Evolutionary conservation across 37 sponge, comb jelly and placozoan species (phyloP), one percentile per base, ranked within the genome.

Genomic region (Cliona cf. orientalis): DNA sequence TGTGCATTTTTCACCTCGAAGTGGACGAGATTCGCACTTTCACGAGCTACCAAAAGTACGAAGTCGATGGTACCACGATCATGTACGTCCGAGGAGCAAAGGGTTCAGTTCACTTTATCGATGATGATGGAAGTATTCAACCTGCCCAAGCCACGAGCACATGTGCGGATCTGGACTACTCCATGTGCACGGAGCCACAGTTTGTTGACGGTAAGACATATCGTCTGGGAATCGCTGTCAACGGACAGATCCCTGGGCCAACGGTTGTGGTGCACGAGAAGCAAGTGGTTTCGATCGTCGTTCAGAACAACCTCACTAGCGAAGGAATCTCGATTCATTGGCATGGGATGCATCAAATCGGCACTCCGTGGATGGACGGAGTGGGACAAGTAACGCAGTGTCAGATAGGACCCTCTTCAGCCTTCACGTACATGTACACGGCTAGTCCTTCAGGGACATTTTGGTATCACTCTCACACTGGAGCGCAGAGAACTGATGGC

Each of bases 401-500:
- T 69, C 87, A 80, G 12, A 89, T 93, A 29, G 36, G 23, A 12
- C 79, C 94, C 1, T 34, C 14, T 1, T 53, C 64, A 43, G 44
- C 74, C 14, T 94, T 87, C 49, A 81, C 57, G 0, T 94, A 94
- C 69, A 63, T 36, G 17, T 94, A 90, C 72, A 84, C 56, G 43
- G 91, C 91, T 1, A 34, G 19, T 21, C 88, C 82, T 19, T 37
- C 84, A 41, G 95, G 95, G 1, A 84, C 91, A 42, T 87, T 86
- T 69, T 94, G 95, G 95, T 94, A 94, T 69, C 95, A 94, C 39
- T 79, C 95, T 29, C 95, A 94, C 74, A 84, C 72, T 32, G 85
- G 83, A 0, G 67, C 80, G 28, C 91, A 94, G 73, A 43, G 88
- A 80, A 80, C 95, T 33, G 91, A 90, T 53, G 95, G 95, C 22